These are phyloP conservation scores for Phymanthus crucifer DNA, from an alignment of 92 coral and sea anemone species.

Conservation along the genomic window DNA sequence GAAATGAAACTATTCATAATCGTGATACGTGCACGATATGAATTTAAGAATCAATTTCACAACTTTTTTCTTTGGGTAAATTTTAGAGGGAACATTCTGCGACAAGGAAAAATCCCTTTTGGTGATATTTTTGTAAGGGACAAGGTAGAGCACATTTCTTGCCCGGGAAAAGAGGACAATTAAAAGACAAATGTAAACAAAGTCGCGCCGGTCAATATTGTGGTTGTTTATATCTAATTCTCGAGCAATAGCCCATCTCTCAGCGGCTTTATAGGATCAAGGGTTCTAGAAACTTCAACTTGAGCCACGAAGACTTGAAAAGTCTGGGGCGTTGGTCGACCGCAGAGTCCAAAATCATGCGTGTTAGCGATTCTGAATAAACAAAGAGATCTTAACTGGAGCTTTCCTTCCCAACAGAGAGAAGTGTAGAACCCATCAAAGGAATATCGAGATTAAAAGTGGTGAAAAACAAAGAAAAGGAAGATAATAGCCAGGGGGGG, in stretches of 20 bases:
- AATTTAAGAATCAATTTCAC: no score
- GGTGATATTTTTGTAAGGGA: no score
- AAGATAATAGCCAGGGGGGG: no score
- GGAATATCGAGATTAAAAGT: neutral
- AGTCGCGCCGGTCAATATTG: neutral
- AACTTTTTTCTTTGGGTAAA: no score
- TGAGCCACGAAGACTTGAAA: neutral
- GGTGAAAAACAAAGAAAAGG: neutral
- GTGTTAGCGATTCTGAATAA: neutral
- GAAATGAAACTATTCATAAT: no score
- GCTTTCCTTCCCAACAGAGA: neutral
- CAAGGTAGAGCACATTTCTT: neutral
- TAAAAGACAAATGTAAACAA: neutral
- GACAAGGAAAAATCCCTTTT: no score
- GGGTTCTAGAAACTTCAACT: neutral
- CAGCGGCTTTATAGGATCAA: neutral
- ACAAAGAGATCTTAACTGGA: neutral
- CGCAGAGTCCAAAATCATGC: neutral
- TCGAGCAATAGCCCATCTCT: neutral
- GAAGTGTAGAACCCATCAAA: neutral
- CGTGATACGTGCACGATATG: no score
- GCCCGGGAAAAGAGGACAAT: neutral
- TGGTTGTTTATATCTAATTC: neutral
- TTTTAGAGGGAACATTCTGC: no score
- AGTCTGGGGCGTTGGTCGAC: neutral